Conservation (phyloP, 1,140 invertebrate genomes). For the Nasonia giraulti region DNA sequence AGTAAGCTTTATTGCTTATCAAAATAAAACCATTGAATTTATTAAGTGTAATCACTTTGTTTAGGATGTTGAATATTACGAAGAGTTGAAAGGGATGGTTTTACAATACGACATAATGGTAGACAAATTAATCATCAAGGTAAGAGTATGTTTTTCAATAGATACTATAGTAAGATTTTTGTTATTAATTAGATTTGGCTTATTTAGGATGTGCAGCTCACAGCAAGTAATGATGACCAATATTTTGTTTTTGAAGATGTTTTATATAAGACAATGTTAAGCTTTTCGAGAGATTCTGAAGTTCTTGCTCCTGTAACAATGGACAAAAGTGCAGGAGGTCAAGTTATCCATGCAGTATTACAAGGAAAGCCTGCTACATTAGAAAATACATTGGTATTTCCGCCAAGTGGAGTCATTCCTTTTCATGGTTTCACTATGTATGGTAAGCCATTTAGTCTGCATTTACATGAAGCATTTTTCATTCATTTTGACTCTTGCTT, state of each 20-base stretch:
- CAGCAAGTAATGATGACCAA: constrained; percentile 97
- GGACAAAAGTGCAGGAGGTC: constrained; percentile 70
- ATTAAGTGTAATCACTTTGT: constrained; percentile 55
- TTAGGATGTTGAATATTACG: constrained; percentile 88
- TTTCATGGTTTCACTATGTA: constrained; percentile 99
- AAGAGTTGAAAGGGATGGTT: constrained; percentile 87
- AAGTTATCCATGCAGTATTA: constrained; percentile 77
- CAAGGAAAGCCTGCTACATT: constrained; percentile 83
- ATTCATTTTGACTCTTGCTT: constrained; percentile 55
- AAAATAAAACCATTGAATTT: constrained; percentile 35
- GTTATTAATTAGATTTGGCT: not conserved
- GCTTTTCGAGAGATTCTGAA: constrained; percentile 92
- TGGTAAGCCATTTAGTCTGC: constrained; percentile 75
- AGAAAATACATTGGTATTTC: constrained; percentile 86
- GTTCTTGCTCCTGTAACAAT: constrained; percentile 82
- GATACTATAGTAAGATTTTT: not conserved
- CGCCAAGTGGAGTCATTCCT: constrained; percentile 95
- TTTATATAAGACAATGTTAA: constrained; percentile 94
- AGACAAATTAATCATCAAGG: constrained; percentile 95
- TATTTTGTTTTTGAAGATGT: constrained; percentile 99
- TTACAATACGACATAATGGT: constrained; percentile 93
- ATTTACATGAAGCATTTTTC: constrained; percentile 6
- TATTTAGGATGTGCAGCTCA: constrained; percentile 91
- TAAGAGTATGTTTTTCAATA: constrained; percentile 60
- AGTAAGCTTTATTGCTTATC: constrained; percentile 40